Base-by-base conservation (phyloP, 1,140 invertebrate species). In the Drosophila novamexicana region DNA sequence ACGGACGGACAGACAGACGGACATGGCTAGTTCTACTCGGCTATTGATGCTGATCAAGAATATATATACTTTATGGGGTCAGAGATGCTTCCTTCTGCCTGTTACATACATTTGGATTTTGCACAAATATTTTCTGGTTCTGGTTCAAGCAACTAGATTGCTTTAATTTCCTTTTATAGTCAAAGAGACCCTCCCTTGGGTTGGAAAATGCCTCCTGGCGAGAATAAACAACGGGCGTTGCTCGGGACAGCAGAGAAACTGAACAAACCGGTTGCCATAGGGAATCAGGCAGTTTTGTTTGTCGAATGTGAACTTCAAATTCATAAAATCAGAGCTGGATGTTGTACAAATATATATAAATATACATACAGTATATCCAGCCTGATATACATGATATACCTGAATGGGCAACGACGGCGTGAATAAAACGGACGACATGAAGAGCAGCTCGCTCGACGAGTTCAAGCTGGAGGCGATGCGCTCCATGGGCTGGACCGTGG, bases 401-500 rank as follows among this genome's bases (percentile, higher is more conserved):
- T 44, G 45, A n/a, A 62, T 57, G 53, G 12, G 18, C 47, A 7
- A 61, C 32, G 8, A 22, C 61, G 74, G 47, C 9, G 79, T 74
- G 76, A 82, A 86, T 50, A 68, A 62, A 44, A 81, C 80, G 39
- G 84, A 88, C 52, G 84, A 89, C 42, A 81, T 81, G 80, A 89
- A 89, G 75, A 57, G 34, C 56, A 9, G 34, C 18, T 84, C 80
- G 44, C 75, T 86, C 8, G 56, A 90, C 36, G 88, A 90, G 12
- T 78, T 79, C 45, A 91, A 89, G 36, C 44, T 68, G 49, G 73
- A 83, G 22, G 90, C 90, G 2, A 91, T 91, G 90, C 70, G 59
- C 34, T 73, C 79, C 14, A 91, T 96, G 52, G 95, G 95, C 1
- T 96, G 95, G 94, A 86, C 92, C 10, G 93, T 94, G 54, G 95